Conservation (phyloP, 2,888 invertebrate genomes). For the Yponomeuta sedellus region DNA sequence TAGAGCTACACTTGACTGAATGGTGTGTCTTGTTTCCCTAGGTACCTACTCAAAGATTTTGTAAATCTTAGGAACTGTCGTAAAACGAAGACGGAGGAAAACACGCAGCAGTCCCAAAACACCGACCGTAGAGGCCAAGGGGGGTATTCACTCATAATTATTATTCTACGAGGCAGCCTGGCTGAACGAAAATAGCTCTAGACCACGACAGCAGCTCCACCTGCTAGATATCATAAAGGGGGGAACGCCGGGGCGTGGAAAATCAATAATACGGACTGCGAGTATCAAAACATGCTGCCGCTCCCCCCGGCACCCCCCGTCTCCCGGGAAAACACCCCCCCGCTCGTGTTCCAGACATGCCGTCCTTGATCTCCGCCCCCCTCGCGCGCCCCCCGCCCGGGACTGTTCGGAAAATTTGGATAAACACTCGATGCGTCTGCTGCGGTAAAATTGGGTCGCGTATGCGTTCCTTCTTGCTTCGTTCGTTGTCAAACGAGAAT, state of each 20-base stretch:
- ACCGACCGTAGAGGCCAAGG: neutral
- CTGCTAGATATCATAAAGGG: constrained; percentile 56
- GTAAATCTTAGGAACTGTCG: too few species aligned
- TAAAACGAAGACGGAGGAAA: neutral
- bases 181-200: constrained; percentile 67
- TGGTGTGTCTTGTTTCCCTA: too few species aligned
- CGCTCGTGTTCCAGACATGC: constrained; percentile 69
- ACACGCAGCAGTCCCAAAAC: constrained; percentile 7
- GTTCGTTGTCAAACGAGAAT: neutral
- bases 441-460: constrained; percentile 64
- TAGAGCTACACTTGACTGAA: too few species aligned
- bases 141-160: constrained; percentile 15
- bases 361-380: constrained; percentile 69
- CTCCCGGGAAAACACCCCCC: constrained; percentile 73
- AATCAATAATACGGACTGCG: constrained; percentile 72
- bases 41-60: too few species aligned
- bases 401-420: constrained; percentile 51
- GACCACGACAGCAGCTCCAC: constrained; percentile 43
- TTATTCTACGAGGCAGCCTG: constrained; percentile 39
- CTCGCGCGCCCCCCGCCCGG: constrained; percentile 36
- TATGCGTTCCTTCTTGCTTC: neutral
- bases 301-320: constrained; percentile 36
- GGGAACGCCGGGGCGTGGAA: constrained; percentile 45
- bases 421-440: constrained; percentile 68
- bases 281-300: constrained; percentile 70